Evolutionary conservation across 2,797 vertebrate species (phyloP), one percentile per base, ranked within the genome.

Genomic region (Gymnodraco acuticeps): DNA sequence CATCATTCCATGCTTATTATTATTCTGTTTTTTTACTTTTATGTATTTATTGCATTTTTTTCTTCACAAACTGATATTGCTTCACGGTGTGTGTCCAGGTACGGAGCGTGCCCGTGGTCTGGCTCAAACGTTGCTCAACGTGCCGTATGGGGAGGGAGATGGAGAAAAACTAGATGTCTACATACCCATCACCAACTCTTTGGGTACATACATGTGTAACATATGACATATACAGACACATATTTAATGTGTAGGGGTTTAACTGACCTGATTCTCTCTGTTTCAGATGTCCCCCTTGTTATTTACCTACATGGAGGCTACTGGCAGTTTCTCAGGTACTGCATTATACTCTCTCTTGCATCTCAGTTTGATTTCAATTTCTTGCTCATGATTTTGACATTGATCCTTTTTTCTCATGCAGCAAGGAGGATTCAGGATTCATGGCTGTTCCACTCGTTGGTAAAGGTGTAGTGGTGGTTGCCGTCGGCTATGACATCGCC

Each of bases 301-400:
- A 82, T 99, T 83, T 99, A 98, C 82, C 33, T 99, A n/a, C 97
- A 99, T 0, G 98, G 98, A 1, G 98, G 98, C 3, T 98, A 97
- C 89, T 99, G 98, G 98, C 97, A 99, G 94, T 93, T 91, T 17
- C 85, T 99, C 77, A 99, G 98, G 98, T 99, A 88, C 76, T 85
- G 43, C 15, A 4, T 20, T n/a, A 10, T 8, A 1, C 3, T 68
- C 3, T 65, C 15, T 10, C 46, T 45, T 43, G 17, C 46, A 10
- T 43, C 31, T 4, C 13, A 2, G 2, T 46, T 13, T 53, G 8
- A 56, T 63, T 20, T 43, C 2, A 0, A 53, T 23, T 3, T 73
- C 13, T 27, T 1, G 0, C 20, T 51, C 11, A 20, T 4, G 2
- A 14, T 75, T 76, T 59, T 64, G 8, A 62, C 56, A 1, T 20